Base-by-base conservation (phyloP, 2,113 vertebrate species). In the Cettia cetti region DNA sequence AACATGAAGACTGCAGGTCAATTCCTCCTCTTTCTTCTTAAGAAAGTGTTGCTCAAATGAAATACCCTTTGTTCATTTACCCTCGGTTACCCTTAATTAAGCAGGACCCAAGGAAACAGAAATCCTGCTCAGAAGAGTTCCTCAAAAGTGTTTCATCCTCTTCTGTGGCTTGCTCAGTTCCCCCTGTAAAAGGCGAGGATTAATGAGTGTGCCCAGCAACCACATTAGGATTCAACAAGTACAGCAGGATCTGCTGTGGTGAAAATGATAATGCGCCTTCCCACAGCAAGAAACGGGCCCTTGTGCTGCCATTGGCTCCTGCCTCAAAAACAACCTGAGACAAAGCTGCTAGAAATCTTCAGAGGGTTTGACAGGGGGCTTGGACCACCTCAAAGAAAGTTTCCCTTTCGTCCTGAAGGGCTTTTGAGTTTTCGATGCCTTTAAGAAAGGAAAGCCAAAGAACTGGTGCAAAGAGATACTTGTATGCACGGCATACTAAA, bases 311-410 rank as follows among this genome's bases (percentile, higher is more conserved):
- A 30, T 37, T 94, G 89, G 89, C 94, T 96, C 82, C 90, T 83
- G 89, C 94, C 92, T 97, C 96, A 97, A 97, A 96, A 97, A 92
- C 95, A 97, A 91, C 69, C 92, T 72, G 75, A 95, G 80, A 98
- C 96, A 98, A 97, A 98, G 96, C 95, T 78, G 86, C 81, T 92
- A 92, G 94, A 97, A 97, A 96, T 82, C 94, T 91, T 94, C 96
- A 97, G 92, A 97, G 88, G 60, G 59, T 68, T 89, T 95, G 90
- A 92, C 96, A 96, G 94, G 89, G 76, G 66, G 69, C 79, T 97
- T 97, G 96, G 96, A 97, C 94, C 87, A 95, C 90, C 95, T 97
- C 96, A 97, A 96, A 97, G 92, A 92, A 94, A 96, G 81, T 83
- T 97, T 77, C 82, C 82, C 64, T 96, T 97, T 96, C 21, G 27